These are phyloP conservation scores for Hedychridium roseum DNA, from an alignment of 2,888 invertebrate species.

Conservation along the genomic window DNA sequence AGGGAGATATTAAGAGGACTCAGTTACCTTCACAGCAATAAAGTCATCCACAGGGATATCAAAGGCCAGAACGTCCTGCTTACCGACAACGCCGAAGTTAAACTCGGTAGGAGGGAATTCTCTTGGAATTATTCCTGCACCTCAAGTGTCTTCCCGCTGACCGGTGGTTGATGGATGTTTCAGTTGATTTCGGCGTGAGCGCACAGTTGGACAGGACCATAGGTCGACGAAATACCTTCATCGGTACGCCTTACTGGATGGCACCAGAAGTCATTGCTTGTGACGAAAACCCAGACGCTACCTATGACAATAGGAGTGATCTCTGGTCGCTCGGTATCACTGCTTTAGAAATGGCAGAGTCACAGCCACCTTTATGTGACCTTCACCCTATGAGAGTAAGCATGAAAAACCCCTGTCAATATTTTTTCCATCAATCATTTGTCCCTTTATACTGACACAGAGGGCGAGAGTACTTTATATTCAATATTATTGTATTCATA, in stretches of 20 bases:
- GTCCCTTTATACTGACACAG: too few species aligned
- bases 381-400: slow-evolving; percentile 94
- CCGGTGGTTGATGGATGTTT: too few species aligned
- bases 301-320: slow-evolving; percentile 97
- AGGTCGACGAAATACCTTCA: slow-evolving; percentile 98
- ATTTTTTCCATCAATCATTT: too few species aligned
- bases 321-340: slow-evolving; percentile 95
- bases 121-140: not conserved
- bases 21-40: slow-evolving; percentile 96
- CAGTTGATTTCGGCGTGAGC: slow-evolving; percentile 99
- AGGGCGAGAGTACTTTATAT: too few species aligned
- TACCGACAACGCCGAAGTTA: slow-evolving; percentile 99
- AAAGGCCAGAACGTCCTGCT: slow-evolving; percentile 99
- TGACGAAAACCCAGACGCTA: slow-evolving; percentile 99
- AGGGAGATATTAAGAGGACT: slow-evolving; percentile 95
- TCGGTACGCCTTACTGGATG: slow-evolving; percentile 99
- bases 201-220: slow-evolving; percentile 99
- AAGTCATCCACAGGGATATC: slow-evolving; percentile 99
- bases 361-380: slow-evolving; percentile 98
- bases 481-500: too few species aligned
- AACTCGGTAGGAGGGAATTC: slow-evolving; percentile 76
- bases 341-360: slow-evolving; percentile 99
- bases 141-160: not conserved
- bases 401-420: slow-evolving; percentile 12
- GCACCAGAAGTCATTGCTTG: slow-evolving; percentile 99